Evolutionary conservation across 1,140 invertebrate genomes (phyloP), one percentile per base, ranked within the genome.

Genomic region (Eriosoma lanigerum): DNA sequence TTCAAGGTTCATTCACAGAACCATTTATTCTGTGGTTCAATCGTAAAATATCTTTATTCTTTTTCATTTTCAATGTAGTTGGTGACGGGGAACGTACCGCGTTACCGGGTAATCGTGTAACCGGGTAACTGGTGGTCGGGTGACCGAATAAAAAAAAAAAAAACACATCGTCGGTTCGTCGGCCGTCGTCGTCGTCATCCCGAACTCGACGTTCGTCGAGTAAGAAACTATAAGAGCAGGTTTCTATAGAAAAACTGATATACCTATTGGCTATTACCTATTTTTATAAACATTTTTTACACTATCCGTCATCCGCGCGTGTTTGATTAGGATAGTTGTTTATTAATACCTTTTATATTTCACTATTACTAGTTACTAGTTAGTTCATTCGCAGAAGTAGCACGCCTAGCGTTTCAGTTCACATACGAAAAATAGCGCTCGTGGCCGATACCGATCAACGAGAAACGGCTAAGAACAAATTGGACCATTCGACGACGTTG

Each of bases 71-170:
- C n/a, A 48, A 12, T 12, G 46, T 13, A 10, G 46, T 13, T 4
- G 46, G 13, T 15, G 46, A 48, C 46, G 46, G 46, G 10, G 10
- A 10, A 48, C 13, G 46, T 48, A 48, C 4, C 46, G 10, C 4
- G 46, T 48, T 13, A 48, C 46, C 46, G 46, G 32, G n/a, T n/a
- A n/a, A n/a, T n/a, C 46, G 10, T 1, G 46, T 48, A 8, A 48
- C 46, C 46, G 46, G 32, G 73, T 76, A 44, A 76, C 52, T 6
- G 32, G 52, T 44, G 24, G 1, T 44, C 10, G 1, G n/a, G 54
- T 29, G 32, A 58, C 32, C n/a, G n/a, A 5, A 66, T 44, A 66
- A 38, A 44, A n/a, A 46, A 24, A 48, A 68, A 68, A 66, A 66
- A 13, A 44, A 66, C 12, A 2, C 19, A 21, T 38, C 19, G 52